These are phyloP conservation scores for Anguilla marmorata DNA, from an alignment of 2,797 vertebrate species.

Conservation along the genomic window DNA sequence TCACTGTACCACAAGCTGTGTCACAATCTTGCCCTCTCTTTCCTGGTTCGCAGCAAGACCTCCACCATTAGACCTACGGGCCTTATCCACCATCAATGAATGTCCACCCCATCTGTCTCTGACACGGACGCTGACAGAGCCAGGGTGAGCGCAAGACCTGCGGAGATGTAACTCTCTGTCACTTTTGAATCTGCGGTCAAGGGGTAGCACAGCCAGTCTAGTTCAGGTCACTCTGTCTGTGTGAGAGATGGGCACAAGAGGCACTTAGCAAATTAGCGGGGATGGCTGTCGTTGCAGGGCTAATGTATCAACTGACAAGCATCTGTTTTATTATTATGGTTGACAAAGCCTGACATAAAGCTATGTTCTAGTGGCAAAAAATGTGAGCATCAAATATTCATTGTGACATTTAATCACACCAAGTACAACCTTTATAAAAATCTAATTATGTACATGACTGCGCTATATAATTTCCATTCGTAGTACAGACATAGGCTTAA, in stretches of 20 bases:
- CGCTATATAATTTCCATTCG: background rate
- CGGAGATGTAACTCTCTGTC: background rate
- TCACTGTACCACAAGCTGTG: background rate
- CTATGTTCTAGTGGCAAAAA: slow-evolving; percentile 21
- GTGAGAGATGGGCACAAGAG: background rate
- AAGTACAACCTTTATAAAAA: background rate
- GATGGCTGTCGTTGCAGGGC: background rate
- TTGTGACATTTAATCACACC: background rate
- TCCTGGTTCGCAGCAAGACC: slow-evolving; percentile 77
- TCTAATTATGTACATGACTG: background rate
- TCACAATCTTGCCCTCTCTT: slow-evolving; percentile 24
- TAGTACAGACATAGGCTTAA: background rate
- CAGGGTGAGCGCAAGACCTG: slow-evolving; percentile 74
- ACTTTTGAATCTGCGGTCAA: background rate
- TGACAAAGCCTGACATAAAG: slow-evolving; percentile 19
- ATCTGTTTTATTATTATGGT: background rate
- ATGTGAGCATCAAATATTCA: background rate
- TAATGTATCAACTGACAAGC: background rate
- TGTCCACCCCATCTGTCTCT: slow-evolving; percentile 75
- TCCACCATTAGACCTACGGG: slow-evolving; percentile 88
- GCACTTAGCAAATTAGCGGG: background rate
- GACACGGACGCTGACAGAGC: slow-evolving; percentile 81
- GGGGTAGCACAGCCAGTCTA: slow-evolving; percentile 8
- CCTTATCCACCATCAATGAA: slow-evolving; percentile 90
- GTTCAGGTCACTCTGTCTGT: slow-evolving; percentile 15